Evolutionary conservation across 2,797 vertebrate genomes (phyloP).

Genomic region (Sebastes itinus): DNA sequence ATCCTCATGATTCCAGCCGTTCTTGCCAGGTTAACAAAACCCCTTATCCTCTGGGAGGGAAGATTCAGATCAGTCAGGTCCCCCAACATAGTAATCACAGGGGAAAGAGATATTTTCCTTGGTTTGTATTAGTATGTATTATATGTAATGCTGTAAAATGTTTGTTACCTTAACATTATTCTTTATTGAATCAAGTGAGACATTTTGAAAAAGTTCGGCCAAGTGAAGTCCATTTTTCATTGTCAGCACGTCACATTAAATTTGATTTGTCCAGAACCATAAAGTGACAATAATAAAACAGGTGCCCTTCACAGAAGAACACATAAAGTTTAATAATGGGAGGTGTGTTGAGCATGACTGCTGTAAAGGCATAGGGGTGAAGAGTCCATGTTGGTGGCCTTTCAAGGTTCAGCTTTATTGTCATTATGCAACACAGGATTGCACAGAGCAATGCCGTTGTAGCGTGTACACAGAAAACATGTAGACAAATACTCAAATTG

Average conservation of each 20-base stretch:
- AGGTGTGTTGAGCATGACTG: too few relatives aligned
- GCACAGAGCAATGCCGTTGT: background rate
- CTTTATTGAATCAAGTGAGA: background rate
- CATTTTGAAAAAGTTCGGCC: background rate
- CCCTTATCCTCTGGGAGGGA: too few relatives aligned
- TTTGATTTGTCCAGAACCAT: background rate
- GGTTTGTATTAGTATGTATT: background rate
- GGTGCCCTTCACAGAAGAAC: background rate
- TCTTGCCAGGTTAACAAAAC: too few relatives aligned
- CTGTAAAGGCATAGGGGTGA: background rate
- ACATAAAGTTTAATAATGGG: background rate
- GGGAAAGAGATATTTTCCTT: conserved; percentile 17
- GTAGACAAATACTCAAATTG: background rate
- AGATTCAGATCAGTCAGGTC: too few relatives aligned
- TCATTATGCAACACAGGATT: background rate
- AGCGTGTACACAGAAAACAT: background rate
- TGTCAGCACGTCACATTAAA: background rate
- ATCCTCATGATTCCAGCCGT: too few relatives aligned
- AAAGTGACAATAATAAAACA: background rate
- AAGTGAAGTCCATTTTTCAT: background rate
- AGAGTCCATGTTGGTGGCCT: background rate
- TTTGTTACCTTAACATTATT: background rate
- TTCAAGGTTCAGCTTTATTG: background rate
- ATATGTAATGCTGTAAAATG: too few relatives aligned
- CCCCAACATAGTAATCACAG: too few relatives aligned